These are phyloP conservation scores for Ameiurus melas DNA, from an alignment of 2,113 vertebrate species.

Conservation along the genomic window DNA sequence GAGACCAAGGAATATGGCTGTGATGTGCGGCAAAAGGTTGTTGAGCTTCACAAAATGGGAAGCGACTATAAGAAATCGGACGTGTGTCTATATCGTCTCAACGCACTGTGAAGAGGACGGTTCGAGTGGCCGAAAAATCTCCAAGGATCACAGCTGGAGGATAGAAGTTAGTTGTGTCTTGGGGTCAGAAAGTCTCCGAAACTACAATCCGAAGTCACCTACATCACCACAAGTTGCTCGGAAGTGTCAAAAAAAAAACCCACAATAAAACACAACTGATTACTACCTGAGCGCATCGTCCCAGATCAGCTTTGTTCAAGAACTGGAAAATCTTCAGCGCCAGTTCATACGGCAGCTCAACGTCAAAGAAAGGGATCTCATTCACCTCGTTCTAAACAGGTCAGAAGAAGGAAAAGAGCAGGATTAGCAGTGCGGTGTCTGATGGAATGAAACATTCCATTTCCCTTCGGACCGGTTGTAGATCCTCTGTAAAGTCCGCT, in stretches of 20 bases:
- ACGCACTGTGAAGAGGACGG: too few relatives aligned
- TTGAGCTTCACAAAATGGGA: too few relatives aligned
- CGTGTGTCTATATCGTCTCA: too few relatives aligned
- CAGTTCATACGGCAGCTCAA: slow-evolving; percentile 91
- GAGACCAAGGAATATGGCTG: too few relatives aligned
- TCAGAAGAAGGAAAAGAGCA: not conserved
- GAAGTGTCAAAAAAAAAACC: not conserved
- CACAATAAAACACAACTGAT: slow-evolving; percentile 33
- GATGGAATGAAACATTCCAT: not conserved
- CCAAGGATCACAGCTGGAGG: too few relatives aligned
- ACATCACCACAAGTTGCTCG: too few relatives aligned
- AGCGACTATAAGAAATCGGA: too few relatives aligned
- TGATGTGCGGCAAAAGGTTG: too few relatives aligned
- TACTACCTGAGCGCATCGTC: slow-evolving; percentile 96
- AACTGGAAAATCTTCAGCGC: slow-evolving; percentile 92
- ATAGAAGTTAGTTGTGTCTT: too few relatives aligned
- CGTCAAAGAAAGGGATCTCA: slow-evolving; percentile 94
- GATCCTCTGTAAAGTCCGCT: not conserved
- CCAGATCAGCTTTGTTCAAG: slow-evolving; percentile 80
- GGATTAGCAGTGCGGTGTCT: not conserved
- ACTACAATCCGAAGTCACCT: too few relatives aligned
- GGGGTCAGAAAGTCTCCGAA: too few relatives aligned
- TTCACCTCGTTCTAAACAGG: slow-evolving; percentile 88
- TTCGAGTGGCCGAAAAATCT: too few relatives aligned
- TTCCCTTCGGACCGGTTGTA: not conserved